Evolutionary conservation across 2,797 vertebrate genomes (phyloP).

Genomic region (Lithobates sylvaticus): DNA sequence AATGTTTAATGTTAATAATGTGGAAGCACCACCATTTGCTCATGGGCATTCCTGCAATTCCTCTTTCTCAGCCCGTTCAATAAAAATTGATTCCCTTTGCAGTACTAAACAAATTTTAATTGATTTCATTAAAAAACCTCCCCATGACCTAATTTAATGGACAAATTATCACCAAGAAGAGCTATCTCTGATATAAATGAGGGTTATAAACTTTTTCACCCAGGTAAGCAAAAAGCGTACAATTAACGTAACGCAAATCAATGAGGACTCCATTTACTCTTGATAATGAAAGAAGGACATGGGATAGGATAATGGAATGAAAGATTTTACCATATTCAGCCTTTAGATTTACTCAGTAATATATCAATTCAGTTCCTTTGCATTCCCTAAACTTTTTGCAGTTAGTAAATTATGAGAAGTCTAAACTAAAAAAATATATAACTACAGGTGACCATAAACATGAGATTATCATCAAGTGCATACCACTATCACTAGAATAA

Average conservation of each 20-base stretch:
- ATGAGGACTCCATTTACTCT: accelerated
- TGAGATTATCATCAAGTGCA: too few relatives aligned
- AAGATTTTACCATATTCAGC: not conserved
- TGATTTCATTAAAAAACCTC: slow-evolving; percentile 34
- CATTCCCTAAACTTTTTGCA: not conserved
- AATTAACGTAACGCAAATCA: slow-evolving; percentile 14
- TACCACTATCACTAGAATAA: too few relatives aligned
- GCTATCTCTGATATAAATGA: slow-evolving; percentile 10
- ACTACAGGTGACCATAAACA: too few relatives aligned
- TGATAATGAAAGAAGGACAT: not conserved
- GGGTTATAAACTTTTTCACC: slow-evolving; percentile 3
- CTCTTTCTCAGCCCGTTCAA: slow-evolving; percentile 29
- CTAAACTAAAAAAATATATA: not conserved
- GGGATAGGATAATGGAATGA: slow-evolving; percentile 41
- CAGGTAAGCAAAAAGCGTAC: slow-evolving; percentile 28
- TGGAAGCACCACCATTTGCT: not conserved
- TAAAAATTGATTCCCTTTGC: not conserved
- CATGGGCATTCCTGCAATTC: slow-evolving; percentile 13
- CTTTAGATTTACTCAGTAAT: not conserved
- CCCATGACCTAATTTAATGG: not conserved
- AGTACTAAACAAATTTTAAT: slow-evolving; percentile 56
- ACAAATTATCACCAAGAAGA: not conserved
- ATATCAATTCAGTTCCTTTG: slow-evolving; percentile 21
- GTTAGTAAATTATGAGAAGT: slow-evolving; percentile 10
- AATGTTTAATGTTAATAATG: too few relatives aligned